These are phyloP conservation scores for Tyrannus savana DNA, from an alignment of 2,113 vertebrate species.

Conservation along the genomic window DNA sequence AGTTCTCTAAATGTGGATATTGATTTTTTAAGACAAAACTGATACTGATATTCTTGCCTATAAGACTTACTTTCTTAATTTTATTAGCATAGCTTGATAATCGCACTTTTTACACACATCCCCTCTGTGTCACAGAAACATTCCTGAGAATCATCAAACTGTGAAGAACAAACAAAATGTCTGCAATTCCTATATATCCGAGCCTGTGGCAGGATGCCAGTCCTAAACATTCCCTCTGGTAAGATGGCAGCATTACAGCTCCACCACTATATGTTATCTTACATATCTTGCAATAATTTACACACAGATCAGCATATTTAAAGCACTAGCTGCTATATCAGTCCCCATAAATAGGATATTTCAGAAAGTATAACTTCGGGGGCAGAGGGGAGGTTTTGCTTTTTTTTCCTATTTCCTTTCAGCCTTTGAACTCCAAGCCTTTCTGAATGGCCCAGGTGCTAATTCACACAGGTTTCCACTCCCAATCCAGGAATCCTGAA, in stretches of 20 bases:
- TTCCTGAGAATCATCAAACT: not conserved
- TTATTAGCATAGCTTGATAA: not conserved
- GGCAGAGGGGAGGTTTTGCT: accelerated
- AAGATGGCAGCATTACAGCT: not conserved
- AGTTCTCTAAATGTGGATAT: not conserved
- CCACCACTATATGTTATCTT: not conserved
- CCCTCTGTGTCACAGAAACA: not conserved
- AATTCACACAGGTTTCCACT: not conserved
- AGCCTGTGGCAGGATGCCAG: not conserved
- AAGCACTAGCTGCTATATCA: not conserved
- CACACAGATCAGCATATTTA: not conserved
- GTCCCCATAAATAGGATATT: not conserved
- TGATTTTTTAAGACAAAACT: not conserved
- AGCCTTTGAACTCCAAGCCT: not conserved
- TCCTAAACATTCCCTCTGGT: not conserved
- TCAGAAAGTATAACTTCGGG: not conserved
- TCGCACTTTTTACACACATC: not conserved
- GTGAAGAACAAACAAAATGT: not conserved
- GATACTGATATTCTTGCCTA: not conserved
- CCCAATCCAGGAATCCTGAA: not conserved
- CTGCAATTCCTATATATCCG: not conserved
- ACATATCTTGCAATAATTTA: not conserved
- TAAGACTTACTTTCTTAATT: not conserved
- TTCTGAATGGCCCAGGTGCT: not conserved
- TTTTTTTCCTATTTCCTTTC: not conserved